phyloP scores from a whole-genome alignment of 1,140 invertebrate genomes.

The Helicorthomorpha holstii region DNA sequence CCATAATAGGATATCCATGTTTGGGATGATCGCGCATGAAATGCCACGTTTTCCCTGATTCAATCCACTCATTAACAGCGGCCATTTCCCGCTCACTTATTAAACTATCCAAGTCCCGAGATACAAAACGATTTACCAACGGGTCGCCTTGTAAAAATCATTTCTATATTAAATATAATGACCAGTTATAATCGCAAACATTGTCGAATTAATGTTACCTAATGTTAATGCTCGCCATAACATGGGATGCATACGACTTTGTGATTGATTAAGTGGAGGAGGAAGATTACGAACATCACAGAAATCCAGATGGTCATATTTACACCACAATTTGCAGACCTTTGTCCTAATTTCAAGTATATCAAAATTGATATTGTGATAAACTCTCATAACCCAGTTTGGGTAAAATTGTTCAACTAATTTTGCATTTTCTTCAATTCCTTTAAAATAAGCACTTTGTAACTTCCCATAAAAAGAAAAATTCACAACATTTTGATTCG shows the following conservation, averaged over 20 bases:
- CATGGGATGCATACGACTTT: background rate
- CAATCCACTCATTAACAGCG: slow-evolving; percentile 19
- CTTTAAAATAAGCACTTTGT: background rate
- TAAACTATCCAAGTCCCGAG: slow-evolving; percentile 18
- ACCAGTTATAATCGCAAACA: background rate
- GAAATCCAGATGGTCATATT: background rate
- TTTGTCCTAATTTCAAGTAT: background rate
- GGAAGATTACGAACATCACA: background rate
- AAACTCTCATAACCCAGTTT: background rate
- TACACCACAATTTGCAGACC: background rate
- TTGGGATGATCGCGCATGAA: slow-evolving; percentile 19
- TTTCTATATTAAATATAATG: background rate
- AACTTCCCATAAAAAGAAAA: background rate
- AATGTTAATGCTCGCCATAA: background rate
- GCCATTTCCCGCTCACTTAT: slow-evolving; percentile 17
- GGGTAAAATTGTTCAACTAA: background rate
- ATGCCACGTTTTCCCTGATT: slow-evolving; percentile 17
- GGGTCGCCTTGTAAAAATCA: slow-evolving; percentile 14
- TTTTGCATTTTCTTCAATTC: background rate
- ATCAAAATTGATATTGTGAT: background rate
- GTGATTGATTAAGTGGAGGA: background rate
- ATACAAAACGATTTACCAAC: slow-evolving; percentile 18
- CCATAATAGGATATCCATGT: slow-evolving; percentile 9
- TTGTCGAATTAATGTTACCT: background rate
- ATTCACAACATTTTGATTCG: background rate